A percentile compares a stretch with the other conserved stretches of the same genome.
phyloP scores from a whole-genome alignment of 2,797 vertebrate species.

The Zalophus californianus region DNA sequence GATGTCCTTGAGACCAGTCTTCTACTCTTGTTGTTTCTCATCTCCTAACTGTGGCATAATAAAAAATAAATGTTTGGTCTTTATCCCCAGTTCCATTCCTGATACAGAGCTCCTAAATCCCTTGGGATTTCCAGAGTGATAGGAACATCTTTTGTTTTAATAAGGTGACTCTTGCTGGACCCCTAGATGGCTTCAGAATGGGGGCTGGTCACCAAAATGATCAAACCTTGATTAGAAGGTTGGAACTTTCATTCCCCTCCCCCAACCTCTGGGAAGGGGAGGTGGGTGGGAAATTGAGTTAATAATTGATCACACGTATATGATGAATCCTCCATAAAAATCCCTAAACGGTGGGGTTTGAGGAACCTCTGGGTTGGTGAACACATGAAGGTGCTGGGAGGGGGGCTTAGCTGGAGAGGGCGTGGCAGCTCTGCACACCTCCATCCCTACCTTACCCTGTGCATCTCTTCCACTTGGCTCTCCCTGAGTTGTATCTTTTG shows the following conservation, averaged over 20 bases:
- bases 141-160: background rate
- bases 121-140: background rate
- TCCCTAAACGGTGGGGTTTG: background rate
- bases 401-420: background rate
- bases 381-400: background rate
- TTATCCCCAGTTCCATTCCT: background rate
- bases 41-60: background rate
- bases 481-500: background rate
- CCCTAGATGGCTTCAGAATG: background rate
- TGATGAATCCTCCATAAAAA: background rate
- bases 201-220: background rate
- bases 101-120: background rate
- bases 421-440: background rate
- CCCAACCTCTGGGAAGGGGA: background rate
- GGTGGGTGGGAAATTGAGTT: background rate
- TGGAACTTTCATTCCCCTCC: background rate
- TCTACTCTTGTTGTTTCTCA: background rate
- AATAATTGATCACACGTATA: background rate
- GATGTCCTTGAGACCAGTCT: background rate
- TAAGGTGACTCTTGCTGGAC: background rate
- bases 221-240: background rate
- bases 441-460: background rate
- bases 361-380: background rate
- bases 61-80: background rate
- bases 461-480: background rate